phyloP scores from a whole-genome alignment of 2,888 invertebrate genomes.

The Unio pictorum region DNA sequence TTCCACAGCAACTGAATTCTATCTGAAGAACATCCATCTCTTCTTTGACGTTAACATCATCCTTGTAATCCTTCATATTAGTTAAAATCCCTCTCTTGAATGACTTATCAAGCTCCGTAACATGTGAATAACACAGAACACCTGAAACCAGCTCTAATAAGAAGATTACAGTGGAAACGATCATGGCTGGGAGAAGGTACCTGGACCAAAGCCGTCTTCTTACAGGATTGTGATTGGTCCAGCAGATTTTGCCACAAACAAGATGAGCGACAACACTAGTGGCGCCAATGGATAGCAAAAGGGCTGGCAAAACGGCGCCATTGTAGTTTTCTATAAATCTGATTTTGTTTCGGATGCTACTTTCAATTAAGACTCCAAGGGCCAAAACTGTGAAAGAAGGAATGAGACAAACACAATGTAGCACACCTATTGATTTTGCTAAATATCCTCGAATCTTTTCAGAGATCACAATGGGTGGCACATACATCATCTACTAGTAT shows the following conservation, averaged over 20 bases:
- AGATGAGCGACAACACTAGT: slow-evolving; percentile 35
- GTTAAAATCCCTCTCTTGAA: slow-evolving; percentile 43
- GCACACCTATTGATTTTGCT: slow-evolving; percentile 30
- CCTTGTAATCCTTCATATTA: slow-evolving; percentile 54
- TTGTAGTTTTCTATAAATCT: slow-evolving; percentile 48
- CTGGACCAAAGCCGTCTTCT: slow-evolving; percentile 34
- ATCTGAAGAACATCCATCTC: slow-evolving; percentile 63
- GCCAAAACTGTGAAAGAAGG: slow-evolving; percentile 39
- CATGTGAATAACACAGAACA: slow-evolving; percentile 42
- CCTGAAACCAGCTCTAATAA: slow-evolving; percentile 34
- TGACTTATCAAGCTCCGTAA: slow-evolving; percentile 35
- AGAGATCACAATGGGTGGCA: slow-evolving; percentile 28
- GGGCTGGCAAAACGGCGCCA: slow-evolving; percentile 38
- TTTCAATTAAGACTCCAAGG: slow-evolving; percentile 40
- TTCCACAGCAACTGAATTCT: slow-evolving; percentile 64
- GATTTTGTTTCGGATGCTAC: slow-evolving; percentile 43
- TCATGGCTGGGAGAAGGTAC: slow-evolving; percentile 27
- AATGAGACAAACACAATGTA: slow-evolving; percentile 36
- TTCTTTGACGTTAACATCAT: slow-evolving; percentile 46
- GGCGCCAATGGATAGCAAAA: slow-evolving; percentile 41
- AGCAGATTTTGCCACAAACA: slow-evolving; percentile 34
- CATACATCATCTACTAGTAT: background rate
- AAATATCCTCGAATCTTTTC: slow-evolving; percentile 29
- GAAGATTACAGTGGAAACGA: slow-evolving; percentile 30
- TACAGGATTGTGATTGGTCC: slow-evolving; percentile 22